phyloP scores from a whole-genome alignment of 1,140 invertebrate species.

The Diabrotica virgifera region DNA sequence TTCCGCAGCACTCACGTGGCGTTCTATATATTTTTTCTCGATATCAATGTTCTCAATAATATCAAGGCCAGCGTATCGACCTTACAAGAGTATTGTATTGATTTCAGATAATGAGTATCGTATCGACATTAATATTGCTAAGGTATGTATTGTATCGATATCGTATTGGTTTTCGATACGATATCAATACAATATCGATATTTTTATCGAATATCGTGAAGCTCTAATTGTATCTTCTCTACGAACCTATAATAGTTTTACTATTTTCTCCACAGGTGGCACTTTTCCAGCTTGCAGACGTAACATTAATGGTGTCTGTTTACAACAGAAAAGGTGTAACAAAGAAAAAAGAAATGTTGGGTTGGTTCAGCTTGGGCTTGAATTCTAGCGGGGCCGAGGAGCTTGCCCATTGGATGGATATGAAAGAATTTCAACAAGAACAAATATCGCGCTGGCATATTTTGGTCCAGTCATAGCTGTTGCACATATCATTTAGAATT shows the following conservation, averaged over 20 bases:
- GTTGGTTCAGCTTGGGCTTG: constrained; percentile 90
- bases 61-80: no score
- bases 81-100: no score
- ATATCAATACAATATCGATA: no score
- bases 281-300: constrained; percentile 91
- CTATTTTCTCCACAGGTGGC: constrained; percentile 65
- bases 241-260: neutral
- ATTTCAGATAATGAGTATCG: no score
- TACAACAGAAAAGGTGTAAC: constrained; percentile 86
- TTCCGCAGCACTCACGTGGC: no score
- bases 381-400: constrained; percentile 91
- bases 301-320: constrained; percentile 89
- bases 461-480: constrained; percentile 54
- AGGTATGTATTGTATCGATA: no score
- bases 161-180: no score
- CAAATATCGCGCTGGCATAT: constrained; percentile 76
- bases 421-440: constrained; percentile 69
- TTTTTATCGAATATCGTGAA: no score
- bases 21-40: no score
- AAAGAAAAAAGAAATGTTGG: constrained; percentile 94
- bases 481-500: constrained; percentile 14
- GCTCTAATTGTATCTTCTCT: no score
- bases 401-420: constrained; percentile 91
- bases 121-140: no score
- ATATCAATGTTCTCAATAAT: no score